Base-by-base conservation (phyloP, 2,113 vertebrate genomes). In the Forbesichthys papilliferus region DNA sequence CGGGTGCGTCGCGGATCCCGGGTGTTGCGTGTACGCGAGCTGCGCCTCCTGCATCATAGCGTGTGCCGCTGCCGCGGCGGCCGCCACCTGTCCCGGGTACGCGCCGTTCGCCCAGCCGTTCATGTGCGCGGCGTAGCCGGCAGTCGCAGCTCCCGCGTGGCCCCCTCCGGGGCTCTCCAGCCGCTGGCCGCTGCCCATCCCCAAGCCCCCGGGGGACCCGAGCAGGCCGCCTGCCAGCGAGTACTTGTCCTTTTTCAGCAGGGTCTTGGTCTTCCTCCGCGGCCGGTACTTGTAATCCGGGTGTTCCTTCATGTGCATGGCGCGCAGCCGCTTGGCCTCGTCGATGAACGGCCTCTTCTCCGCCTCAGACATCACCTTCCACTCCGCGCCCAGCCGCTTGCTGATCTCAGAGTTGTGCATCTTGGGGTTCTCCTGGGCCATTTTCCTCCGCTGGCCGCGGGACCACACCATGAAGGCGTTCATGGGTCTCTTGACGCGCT, bases 281-380 rank as follows among this genome's bases (percentile, higher is more conserved):
- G 97, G 97, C 84, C 96, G 94, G 92, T 99, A 98, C 93, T 98
- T 98, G 91, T 99, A 98, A 94, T 98, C 97, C 95, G 97, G 97
- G 86, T 99, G 95, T 83, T 99, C 97, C 89, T 99, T 99, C 96
- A 98, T 98, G 93, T 99, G 97, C 94, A 98, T 93, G 76, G 97
- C 96, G 73, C 97, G 94, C 76, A 99, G 93, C 69, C 97, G 91
- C 89, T 99, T 99, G 62, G 97, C 97, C 90, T 99, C 97, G 87
- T 99, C 97, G 79, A 99, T 99, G 91, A 99, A 99, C 13, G 97
- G 97, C 69, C 97, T 91, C 91, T 99, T 99, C 86, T 99, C 96
- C 47, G 94, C 94, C 90, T 99, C 97, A 14, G 95, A 95, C 97
- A 98, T 96, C 82, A 98, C 93, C 79, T 96, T 97, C 96, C 96